A percentile compares a stretch with the other conserved stretches of the same genome.
Conservation (phyloP, 2,888 invertebrate species). For the Pachydiplax longipennis region DNA sequence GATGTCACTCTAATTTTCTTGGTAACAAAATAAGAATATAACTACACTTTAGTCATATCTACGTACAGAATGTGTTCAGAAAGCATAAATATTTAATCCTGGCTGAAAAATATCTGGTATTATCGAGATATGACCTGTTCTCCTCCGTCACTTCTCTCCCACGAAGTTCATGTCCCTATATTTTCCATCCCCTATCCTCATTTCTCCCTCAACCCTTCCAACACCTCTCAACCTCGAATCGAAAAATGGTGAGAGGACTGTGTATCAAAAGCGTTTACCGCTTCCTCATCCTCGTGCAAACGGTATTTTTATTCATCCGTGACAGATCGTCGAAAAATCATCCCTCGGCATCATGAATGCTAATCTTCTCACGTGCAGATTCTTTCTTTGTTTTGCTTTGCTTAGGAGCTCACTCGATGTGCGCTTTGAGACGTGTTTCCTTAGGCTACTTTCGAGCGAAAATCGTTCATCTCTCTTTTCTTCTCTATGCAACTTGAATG, state of each 20-base stretch:
- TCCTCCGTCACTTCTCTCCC: neutral
- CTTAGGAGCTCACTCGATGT: neutral
- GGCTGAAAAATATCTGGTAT: no score
- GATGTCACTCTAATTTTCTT: no score
- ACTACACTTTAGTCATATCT: no score
- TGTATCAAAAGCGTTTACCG: neutral
- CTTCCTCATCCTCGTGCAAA: neutral
- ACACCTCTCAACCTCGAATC: neutral
- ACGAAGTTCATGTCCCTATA: neutral
- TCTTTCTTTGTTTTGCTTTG: neutral
- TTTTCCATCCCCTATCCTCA: neutral
- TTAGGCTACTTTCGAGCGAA: no score
- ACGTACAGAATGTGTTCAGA: no score
- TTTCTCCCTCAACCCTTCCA: neutral
- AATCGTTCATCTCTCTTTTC: no score
- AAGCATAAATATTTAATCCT: no score
- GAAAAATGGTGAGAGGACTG: neutral
- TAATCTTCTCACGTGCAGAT: neutral
- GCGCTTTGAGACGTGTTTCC: no score
- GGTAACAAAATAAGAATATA: no score
- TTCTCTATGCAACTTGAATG: no score
- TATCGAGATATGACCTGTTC: no score
- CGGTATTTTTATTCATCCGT: slow-evolving; percentile 38
- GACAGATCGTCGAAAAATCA: slow-evolving; percentile 18
- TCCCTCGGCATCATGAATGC: neutral